These are phyloP conservation scores for Agrenia bidenticulata DNA, from an alignment of 2,888 invertebrate species.

Conservation along the genomic window DNA sequence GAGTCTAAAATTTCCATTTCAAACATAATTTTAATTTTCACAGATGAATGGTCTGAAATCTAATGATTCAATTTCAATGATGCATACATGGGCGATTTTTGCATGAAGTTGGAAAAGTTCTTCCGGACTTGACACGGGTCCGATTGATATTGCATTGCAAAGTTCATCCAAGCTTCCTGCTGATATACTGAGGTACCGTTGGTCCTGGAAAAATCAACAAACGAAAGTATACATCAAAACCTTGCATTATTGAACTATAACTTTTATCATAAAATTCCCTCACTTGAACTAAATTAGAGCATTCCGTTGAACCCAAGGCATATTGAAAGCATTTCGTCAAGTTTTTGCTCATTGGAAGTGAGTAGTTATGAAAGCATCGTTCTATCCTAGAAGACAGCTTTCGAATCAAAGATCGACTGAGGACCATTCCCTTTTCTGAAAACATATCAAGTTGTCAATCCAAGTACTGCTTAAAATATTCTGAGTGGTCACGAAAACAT, in stretches of 20 bases:
- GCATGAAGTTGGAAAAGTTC: conserved; percentile 23
- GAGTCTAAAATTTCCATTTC: not conserved
- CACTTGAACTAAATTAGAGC: conserved; percentile 14
- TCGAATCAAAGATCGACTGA: conserved; percentile 31
- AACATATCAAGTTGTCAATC: not conserved
- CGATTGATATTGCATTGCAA: conserved; percentile 17
- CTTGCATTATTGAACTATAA: too few relatives aligned
- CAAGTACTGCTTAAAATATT: too few relatives aligned
- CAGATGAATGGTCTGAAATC: not conserved
- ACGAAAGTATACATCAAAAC: too few relatives aligned
- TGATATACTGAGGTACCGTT: conserved; percentile 42
- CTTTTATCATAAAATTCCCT: too few relatives aligned
- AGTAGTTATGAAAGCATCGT: conserved; percentile 21
- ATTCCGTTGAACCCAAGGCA: not conserved
- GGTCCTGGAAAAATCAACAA: conserved; percentile 4
- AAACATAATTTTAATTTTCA: conserved; percentile 5
- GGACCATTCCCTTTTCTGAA: conserved; percentile 37
- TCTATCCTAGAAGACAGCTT: conserved; percentile 28
- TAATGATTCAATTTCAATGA: not conserved
- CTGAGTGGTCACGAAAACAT: not conserved
- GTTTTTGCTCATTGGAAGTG: conserved; percentile 8
- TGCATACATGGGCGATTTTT: conserved; percentile 17
- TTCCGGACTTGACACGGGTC: conserved; percentile 10
- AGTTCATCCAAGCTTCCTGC: not conserved
- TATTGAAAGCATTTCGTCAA: conserved; percentile 25